phyloP scores from a whole-genome alignment of 2,888 invertebrate genomes.

The Eudasyphora cyanicolor region DNA sequence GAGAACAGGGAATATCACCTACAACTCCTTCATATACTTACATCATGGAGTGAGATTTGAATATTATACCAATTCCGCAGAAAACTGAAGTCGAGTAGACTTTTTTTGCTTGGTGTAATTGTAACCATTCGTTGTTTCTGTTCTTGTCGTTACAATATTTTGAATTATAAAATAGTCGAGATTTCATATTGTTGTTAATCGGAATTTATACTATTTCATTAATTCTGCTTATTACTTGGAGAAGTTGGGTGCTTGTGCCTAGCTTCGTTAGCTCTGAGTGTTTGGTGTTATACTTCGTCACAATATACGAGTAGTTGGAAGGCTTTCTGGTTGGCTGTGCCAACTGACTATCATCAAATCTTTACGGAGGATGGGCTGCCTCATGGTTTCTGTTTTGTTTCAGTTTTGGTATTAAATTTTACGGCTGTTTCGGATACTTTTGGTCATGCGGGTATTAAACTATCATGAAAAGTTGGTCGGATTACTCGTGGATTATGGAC shows the following conservation, averaged over 20 bases:
- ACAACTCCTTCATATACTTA: too few relatives aligned
- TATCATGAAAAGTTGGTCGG: conserved; percentile 4
- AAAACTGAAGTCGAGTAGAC: not conserved
- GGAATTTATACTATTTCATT: conserved; percentile 38
- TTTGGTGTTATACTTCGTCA: too few relatives aligned
- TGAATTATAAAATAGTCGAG: conserved; percentile 28
- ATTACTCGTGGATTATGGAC: not conserved
- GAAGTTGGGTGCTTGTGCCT: not conserved
- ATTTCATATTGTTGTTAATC: conserved; percentile 28
- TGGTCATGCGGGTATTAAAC: conserved; percentile 4
- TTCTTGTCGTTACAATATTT: conserved; percentile 17
- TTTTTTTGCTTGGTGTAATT: not conserved
- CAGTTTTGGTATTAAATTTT: conserved; percentile 13
- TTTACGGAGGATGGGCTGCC: too few relatives aligned
- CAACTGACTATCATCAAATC: not conserved
- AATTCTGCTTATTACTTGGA: conserved; percentile 2
- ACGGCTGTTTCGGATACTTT: not conserved
- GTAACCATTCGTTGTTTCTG: not conserved
- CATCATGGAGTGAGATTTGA: too few relatives aligned
- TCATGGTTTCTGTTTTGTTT: not conserved
- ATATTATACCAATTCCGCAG: too few relatives aligned
- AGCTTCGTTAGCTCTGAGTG: not conserved
- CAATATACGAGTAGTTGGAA: too few relatives aligned
- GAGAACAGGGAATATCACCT: too few relatives aligned
- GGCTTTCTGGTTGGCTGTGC: too few relatives aligned